Percentiles rank a stretch among this genome's conserved stretches.
These are phyloP conservation scores for Acrocera orbiculus DNA, from an alignment of 2,888 invertebrate genomes.

Conservation along the genomic window DNA sequence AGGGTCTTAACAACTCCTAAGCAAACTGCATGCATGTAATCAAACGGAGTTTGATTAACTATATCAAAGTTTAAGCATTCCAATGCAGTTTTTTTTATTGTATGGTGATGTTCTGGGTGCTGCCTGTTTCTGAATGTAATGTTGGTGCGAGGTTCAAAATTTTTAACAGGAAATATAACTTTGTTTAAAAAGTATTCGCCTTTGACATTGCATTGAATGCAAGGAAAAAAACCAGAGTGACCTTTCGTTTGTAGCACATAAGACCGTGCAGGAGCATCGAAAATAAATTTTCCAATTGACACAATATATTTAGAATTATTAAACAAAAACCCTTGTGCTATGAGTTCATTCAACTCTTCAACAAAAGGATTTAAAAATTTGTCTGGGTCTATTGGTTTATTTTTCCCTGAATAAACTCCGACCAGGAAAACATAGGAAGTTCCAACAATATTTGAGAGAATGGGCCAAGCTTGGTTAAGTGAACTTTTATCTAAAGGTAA, in stretches of 20 bases:
- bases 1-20: not conserved
- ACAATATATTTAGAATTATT: not conserved
- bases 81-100: not conserved
- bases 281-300: slow-evolving; percentile 5
- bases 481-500: slow-evolving; percentile 5
- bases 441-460: slow-evolving; percentile 3
- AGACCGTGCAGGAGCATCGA: slow-evolving; percentile 6
- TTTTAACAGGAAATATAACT: slow-evolving; percentile 1
- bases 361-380: slow-evolving; percentile 4
- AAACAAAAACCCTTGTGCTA: slow-evolving; percentile 1
- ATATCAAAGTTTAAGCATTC: slow-evolving; percentile 2
- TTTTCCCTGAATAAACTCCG: slow-evolving; percentile 3
- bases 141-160: not conserved
- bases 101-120: slow-evolving; percentile 3
- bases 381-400: slow-evolving; percentile 2
- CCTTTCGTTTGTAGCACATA: slow-evolving; percentile 4
- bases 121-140: slow-evolving; percentile 1
- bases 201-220: slow-evolving; percentile 6
- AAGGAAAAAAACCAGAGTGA: slow-evolving; percentile 4
- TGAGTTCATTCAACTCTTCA: slow-evolving; percentile 2
- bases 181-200: not conserved
- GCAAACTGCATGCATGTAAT: slow-evolving; percentile 6
- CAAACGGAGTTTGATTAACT: slow-evolving; percentile 4
- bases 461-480: slow-evolving; percentile 3
- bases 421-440: slow-evolving; percentile 1